Evolutionary conservation across 2,113 vertebrate species (phyloP).

Genomic region (Dicerorhinus sumatrensis): DNA sequence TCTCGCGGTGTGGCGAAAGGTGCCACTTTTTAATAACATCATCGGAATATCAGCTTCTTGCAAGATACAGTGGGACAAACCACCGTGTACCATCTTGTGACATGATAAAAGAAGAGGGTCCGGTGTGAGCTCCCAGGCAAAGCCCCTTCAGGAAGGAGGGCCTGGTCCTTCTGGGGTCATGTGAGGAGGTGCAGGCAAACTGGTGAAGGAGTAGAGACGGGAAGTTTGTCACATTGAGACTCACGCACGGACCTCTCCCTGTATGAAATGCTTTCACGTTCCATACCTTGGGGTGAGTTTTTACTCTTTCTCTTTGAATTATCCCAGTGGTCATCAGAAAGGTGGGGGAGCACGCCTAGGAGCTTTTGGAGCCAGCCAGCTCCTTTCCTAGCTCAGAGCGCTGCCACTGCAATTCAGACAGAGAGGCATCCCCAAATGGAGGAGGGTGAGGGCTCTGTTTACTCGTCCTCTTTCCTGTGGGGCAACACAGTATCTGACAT

Average conservation of each 20-base stretch:
- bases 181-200: slow-evolving; percentile 57
- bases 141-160: slow-evolving; percentile 72
- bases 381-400: slow-evolving; percentile 86
- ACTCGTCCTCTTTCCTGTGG: slow-evolving; percentile 83
- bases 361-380: slow-evolving; percentile 78
- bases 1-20: slow-evolving; percentile 77
- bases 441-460: slow-evolving; percentile 83
- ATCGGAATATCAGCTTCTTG: slow-evolving; percentile 81
- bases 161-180: slow-evolving; percentile 58
- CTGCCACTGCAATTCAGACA: slow-evolving; percentile 87
- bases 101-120: slow-evolving; percentile 76
- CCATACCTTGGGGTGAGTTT: slow-evolving; percentile 88
- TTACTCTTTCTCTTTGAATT: slow-evolving; percentile 90
- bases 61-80: slow-evolving; percentile 72
- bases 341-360: slow-evolving; percentile 73
- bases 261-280: slow-evolving; percentile 76
- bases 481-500: slow-evolving; percentile 81
- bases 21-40: slow-evolving; percentile 83
- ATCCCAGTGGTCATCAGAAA: slow-evolving; percentile 86
- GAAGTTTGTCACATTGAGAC: neutral
- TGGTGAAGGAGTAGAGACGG: slow-evolving; percentile 63
- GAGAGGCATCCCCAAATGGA: slow-evolving; percentile 84
- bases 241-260: slow-evolving; percentile 31
- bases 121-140: slow-evolving; percentile 61
- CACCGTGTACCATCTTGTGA: slow-evolving; percentile 68